Conservation (phyloP, 1,140 invertebrate genomes). For the Cyphomyrmex costatus region DNA sequence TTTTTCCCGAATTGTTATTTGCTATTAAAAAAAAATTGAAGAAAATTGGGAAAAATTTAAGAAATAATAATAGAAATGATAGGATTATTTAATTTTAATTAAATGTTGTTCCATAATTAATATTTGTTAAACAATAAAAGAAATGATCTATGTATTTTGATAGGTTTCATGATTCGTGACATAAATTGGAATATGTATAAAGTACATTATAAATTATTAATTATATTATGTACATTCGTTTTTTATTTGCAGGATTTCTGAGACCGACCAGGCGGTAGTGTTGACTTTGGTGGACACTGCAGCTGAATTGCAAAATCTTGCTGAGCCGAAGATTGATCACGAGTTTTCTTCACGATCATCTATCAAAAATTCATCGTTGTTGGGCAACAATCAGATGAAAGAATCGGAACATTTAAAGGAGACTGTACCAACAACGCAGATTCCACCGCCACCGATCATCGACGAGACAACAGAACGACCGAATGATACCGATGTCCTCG, state of each 20-base stretch:
- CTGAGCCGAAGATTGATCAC: slow-evolving; percentile 77
- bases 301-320: slow-evolving; percentile 87
- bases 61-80: neutral
- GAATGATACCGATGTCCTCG: slow-evolving; percentile 46
- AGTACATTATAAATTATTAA: neutral
- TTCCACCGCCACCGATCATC: slow-evolving; percentile 1
- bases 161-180: neutral
- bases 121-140: neutral
- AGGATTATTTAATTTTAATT: neutral
- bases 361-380: slow-evolving; percentile 51
- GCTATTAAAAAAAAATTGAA: neutral
- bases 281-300: slow-evolving; percentile 89
- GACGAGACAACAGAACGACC: slow-evolving; percentile 51
- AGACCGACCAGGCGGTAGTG: slow-evolving; percentile 89
- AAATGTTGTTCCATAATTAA: neutral
- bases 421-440: slow-evolving; percentile 46
- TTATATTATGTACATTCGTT: slow-evolving; percentile 18
- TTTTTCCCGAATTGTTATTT: neutral
- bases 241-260: slow-evolving; percentile 88
- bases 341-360: slow-evolving; percentile 61
- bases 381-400: neutral
- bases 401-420: slow-evolving; percentile 33
- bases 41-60: neutral
- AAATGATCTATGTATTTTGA: neutral
- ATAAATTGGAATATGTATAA: neutral